Percentiles rank a stretch among this genome's conserved stretches.
Conservation (phyloP, 1,140 invertebrate species). For the Centruroides sculpturatus region DNA sequence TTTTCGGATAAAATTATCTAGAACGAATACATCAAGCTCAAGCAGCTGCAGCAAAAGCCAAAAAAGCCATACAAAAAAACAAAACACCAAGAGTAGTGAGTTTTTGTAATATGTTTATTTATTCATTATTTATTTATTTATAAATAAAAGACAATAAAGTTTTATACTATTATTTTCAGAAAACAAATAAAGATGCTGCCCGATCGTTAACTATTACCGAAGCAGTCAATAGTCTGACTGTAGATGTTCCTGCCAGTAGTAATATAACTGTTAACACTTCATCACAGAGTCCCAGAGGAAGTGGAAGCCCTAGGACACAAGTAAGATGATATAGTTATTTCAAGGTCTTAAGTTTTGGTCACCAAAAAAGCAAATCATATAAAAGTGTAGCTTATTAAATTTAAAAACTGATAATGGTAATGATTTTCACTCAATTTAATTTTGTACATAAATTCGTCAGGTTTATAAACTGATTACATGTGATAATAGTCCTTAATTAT, state of each 20-base stretch:
- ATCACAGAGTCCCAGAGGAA: conserved; percentile 9
- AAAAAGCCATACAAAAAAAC: conserved; percentile 29
- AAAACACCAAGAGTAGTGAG: conserved; percentile 27
- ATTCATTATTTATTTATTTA: too few relatives aligned
- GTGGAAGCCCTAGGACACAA: conserved; percentile 13
- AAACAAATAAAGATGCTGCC: conserved; percentile 11
- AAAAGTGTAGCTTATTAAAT: too few relatives aligned
- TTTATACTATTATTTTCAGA: not conserved
- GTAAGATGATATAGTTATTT: not conserved
- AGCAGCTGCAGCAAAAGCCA: conserved; percentile 34
- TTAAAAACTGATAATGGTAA: too few relatives aligned
- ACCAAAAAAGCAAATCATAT: too few relatives aligned
- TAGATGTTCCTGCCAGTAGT: conserved; percentile 2
- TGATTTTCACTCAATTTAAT: too few relatives aligned
- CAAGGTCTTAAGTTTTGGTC: too few relatives aligned
- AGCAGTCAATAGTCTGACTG: conserved; percentile 1
- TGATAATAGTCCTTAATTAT: too few relatives aligned
- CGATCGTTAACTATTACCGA: conserved; percentile 6
- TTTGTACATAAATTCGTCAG: too few relatives aligned
- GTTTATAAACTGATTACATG: too few relatives aligned
- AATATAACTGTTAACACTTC: not conserved
- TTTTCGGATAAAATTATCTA: conserved; percentile 14
- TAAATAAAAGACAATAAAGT: not conserved
- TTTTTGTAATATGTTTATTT: conserved; percentile 3
- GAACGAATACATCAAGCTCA: conserved; percentile 35